Evolutionary conservation across 2,113 vertebrate species (phyloP), one percentile per base, ranked within the genome.

Genomic region (Melanotaenia duboulayi): DNA sequence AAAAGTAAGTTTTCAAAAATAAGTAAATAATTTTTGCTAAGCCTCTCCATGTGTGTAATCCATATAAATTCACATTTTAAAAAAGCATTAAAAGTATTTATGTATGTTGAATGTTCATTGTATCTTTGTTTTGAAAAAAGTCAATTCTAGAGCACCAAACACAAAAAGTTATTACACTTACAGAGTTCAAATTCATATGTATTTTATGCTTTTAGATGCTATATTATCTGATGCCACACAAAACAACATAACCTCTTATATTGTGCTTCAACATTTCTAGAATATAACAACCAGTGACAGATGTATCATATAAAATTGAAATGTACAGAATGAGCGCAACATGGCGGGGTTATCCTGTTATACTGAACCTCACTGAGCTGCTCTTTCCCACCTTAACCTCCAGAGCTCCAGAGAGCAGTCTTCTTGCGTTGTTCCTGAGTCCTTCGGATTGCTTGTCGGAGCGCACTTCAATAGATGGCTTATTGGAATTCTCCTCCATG

Each of bases 381-480:
- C 12, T 40, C 19, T n/a, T 40, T 42, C 70, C 84, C 90, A 99
- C 98, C 96, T 98, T 95, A 49, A 96, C 67, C 40, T 92, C 94
- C 82, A 98, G 90, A 24, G 94, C 94, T 84, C 96, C 94, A 54
- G 93, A 92, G 42, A 99, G 94, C 67, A 99, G 91, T 83, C 93
- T 96, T 72, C 86, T 93, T 0, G 96, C 97, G 0, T 95, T 99
- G 83, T 84, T 94, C 71, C 98, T 83, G 67, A 99, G 93, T 16
- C 82, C 91, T 88, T 99, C 97, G 0, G 95, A 96, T 80, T 94
- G 95, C 75, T 94, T 91, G 76, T 99, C 96, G 0, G 95, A 95
- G 80, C 91, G 95, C 42, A 99, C 96, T 92, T 97, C 97, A 69
- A 99, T 97, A 9, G 94, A 93, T 11, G 96, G 95, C 81, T 94